Base-by-base conservation (phyloP, 2,888 invertebrate genomes). In the Hemicrepidius hirtus region DNA sequence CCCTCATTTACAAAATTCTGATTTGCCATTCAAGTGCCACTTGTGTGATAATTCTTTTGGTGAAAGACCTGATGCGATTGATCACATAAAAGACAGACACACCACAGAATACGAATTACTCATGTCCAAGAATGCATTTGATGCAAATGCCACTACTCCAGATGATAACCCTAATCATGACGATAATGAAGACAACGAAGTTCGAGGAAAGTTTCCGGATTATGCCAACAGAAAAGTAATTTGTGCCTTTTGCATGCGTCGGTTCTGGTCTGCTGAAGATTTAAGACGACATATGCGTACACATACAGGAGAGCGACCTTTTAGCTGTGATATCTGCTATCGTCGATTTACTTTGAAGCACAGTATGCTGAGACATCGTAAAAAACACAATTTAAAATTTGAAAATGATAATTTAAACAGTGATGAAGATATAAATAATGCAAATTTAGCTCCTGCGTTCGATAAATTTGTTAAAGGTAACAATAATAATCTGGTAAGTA, bases 201-300 rank as follows among this genome's bases (percentile, higher is more conserved):
- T 92, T 60, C 87, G 93, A 28, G 94, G 95, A 50, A 94, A 94
- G 80, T 94, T 95, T 84, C 95, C 95, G 0, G 95, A 95, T 84
- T 95, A 96, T 82, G 94, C 94, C 71, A 95, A 95, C 81, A 90
- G 95, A 81, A 95, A 95, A 89, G 95, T 94, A 5, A 94, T 95
- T 68, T 96, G 97, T 85, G 96, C 97, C 0, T 96, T 97, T 83
- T 98, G 97, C 85, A 90, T 97, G 84, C 93, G 97, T 74, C 92
- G 97, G 55, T 97, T 97, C 87, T 97, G 97, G 97, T 97, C 97
- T 0, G 95, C 97, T 0, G 97, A 97, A 84, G 97, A 98, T 85
- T 88, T 97, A 4, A 90, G 97, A 0, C 91, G 97, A 0, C 98
- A 98, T 86, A 97, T 97, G 96, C 89, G 97, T 18, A 97, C 97